Conservation (phyloP, 2,797 vertebrate species). For the Sebastes steindachneri region DNA sequence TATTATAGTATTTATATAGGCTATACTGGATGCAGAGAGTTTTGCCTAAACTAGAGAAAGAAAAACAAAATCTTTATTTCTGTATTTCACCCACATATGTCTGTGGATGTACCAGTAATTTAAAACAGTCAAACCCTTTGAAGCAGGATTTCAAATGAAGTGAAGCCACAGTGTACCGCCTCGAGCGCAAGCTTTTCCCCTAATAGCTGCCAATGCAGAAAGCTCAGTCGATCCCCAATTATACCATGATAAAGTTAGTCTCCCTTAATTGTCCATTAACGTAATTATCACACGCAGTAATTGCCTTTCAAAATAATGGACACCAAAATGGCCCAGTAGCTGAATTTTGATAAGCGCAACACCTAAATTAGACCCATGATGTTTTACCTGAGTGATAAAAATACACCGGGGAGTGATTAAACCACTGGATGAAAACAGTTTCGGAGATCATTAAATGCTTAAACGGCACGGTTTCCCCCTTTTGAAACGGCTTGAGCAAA, state of each 20-base stretch:
- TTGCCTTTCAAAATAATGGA: conserved; percentile 76
- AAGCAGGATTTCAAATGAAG: conserved; percentile 43
- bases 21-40: neutral
- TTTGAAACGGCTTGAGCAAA: conserved; percentile 24
- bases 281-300: conserved; percentile 73
- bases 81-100: neutral
- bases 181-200: conserved; percentile 48
- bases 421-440: conserved; percentile 42
- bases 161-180: conserved; percentile 33
- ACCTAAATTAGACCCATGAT: conserved; percentile 63
- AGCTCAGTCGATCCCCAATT: conserved; percentile 65
- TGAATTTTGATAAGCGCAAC: conserved; percentile 66
- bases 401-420: conserved; percentile 61
- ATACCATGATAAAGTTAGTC: conserved; percentile 64
- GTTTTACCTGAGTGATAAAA: conserved; percentile 72
- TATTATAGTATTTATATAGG: neutral
- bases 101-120: conserved; percentile 38
- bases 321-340: conserved; percentile 56
- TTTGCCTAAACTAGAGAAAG: neutral
- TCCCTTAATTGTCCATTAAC: conserved; percentile 72
- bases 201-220: conserved; percentile 58
- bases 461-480: conserved; percentile 26
- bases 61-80: neutral
- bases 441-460: conserved; percentile 64
- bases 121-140: conserved; percentile 53